phyloP scores from a whole-genome alignment of 2,797 vertebrate species.

The Scyliorhinus canicula region DNA sequence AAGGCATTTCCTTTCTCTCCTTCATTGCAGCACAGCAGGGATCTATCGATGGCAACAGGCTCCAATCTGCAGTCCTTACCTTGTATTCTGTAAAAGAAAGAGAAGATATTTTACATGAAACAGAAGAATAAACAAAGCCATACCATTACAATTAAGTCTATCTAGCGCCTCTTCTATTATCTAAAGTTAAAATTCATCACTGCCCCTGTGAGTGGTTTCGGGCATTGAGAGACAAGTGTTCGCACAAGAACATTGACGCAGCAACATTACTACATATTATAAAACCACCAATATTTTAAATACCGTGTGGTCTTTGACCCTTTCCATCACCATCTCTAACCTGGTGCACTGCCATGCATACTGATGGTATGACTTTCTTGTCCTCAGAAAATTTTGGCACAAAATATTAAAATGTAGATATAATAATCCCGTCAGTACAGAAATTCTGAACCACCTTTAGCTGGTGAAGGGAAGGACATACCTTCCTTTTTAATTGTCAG shows the following conservation, averaged over 20 bases:
- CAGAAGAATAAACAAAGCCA: neutral
- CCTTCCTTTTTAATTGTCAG: neutral
- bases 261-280: neutral
- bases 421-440: neutral
- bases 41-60: neutral
- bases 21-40: neutral
- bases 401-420: neutral
- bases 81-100: constrained; percentile 76
- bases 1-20: neutral
- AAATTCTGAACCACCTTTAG: neutral
- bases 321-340: neutral
- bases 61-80: constrained; percentile 61
- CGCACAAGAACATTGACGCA: no score
- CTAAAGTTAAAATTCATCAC: neutral
- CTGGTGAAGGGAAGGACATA: neutral
- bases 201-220: neutral
- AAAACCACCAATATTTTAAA: neutral
- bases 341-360: neutral
- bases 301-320: neutral
- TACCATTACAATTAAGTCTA: neutral
- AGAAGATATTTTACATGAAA: constrained; percentile 44
- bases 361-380: neutral
- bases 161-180: neutral
- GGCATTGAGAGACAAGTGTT: neutral
- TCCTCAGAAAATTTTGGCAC: neutral